Conservation (phyloP, 2,888 invertebrate species). For the Chymomyza amoena region DNA sequence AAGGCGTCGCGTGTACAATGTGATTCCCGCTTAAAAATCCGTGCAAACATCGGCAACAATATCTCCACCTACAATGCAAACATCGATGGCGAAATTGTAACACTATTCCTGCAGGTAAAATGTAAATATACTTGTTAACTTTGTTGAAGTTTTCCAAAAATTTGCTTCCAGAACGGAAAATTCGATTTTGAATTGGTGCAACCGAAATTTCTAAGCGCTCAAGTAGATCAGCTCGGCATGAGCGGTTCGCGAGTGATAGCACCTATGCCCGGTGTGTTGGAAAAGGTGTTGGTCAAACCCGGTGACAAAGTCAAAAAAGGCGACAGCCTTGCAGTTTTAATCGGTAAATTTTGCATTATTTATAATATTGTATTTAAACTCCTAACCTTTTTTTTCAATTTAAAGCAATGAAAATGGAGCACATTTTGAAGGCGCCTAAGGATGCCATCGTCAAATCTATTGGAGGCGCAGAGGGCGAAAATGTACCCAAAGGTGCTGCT, state of each 20-base stretch:
- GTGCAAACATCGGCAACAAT: conserved; percentile 80
- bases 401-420: conserved; percentile 99
- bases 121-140: not conserved
- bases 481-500: conserved; percentile 87
- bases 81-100: conserved; percentile 81
- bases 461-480: conserved; percentile 87
- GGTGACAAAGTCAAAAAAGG: conserved; percentile 92
- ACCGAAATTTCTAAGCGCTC: conserved; percentile 81
- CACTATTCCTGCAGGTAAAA: conserved; percentile 83
- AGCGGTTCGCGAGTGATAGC: conserved; percentile 85
- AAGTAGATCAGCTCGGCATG: conserved; percentile 74
- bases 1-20: conserved; percentile 78
- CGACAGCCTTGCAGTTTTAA: conserved; percentile 94
- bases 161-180: conserved; percentile 83
- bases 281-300: conserved; percentile 90
- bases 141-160: not conserved
- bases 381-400: conserved; percentile 4
- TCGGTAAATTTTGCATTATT: conserved; percentile 76
- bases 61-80: conserved; percentile 81
- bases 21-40: conserved; percentile 78
- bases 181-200: conserved; percentile 82
- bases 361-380: not conserved
- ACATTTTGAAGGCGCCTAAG: conserved; percentile 91
- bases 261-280: conserved; percentile 98
- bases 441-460: conserved; percentile 88